Evolutionary conservation across 2,797 vertebrate genomes (phyloP).

Genomic region (Spinus pinus): DNA sequence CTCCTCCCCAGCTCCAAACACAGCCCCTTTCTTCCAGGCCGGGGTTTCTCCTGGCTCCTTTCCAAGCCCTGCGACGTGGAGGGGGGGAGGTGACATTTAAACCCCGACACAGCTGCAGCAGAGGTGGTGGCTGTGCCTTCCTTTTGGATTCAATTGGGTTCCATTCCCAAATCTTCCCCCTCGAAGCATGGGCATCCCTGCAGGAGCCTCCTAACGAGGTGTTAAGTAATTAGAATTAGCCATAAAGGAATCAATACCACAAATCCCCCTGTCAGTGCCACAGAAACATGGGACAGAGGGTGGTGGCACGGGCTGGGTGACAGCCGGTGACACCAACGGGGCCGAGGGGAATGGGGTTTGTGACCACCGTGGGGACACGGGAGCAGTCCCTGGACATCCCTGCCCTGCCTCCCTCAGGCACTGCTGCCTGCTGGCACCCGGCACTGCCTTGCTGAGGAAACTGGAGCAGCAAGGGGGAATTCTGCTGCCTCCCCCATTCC

Average conservation of each 20-base stretch:
- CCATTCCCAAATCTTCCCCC: background rate
- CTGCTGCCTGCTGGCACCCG: background rate
- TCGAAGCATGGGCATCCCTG: background rate
- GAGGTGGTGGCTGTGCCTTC: rapidly evolving
- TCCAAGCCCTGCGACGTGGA: background rate
- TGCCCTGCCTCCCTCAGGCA: background rate
- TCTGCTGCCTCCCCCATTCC: background rate
- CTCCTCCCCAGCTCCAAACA: background rate
- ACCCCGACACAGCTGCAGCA: background rate
- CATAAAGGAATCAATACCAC: background rate
- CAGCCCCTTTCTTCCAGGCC: background rate
- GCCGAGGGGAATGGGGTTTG: rapidly evolving
- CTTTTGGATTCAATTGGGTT: background rate
- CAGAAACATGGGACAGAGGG: background rate
- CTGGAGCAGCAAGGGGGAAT: rapidly evolving
- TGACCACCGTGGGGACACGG: background rate
- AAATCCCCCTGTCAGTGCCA: background rate
- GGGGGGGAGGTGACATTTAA: background rate
- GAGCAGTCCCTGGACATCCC: background rate
- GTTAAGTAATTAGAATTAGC: background rate
- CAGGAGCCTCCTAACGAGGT: background rate
- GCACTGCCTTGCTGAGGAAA: background rate
- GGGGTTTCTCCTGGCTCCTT: background rate
- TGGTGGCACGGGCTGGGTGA: background rate
- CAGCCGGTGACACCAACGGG: rapidly evolving